Base-by-base conservation (phyloP, 2,888 invertebrate species). In the Cordilura impudica region DNA sequence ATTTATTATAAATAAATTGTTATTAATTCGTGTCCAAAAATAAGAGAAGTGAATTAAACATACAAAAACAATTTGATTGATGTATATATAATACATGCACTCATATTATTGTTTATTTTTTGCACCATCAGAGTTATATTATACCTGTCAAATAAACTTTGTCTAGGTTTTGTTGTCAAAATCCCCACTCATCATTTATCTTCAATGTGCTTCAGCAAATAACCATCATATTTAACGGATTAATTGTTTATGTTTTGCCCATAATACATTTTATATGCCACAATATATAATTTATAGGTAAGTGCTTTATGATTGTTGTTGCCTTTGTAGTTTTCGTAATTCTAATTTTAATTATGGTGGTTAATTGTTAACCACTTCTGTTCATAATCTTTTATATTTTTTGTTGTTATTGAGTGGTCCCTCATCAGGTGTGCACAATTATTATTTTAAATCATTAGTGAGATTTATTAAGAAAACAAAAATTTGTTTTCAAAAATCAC, bases 161-260 rank as follows among this genome's bases (percentile, higher is more conserved):
- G 21, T 21, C 35, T 39, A n/a, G 35, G 21, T 53, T 53, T 71
- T 29, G 29, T 4, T 12, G 23, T 8, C 14, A 53, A 45, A n/a
- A 12, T 45, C 12, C 16, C 45, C 8, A 4, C 1, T 39, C 35
- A n/a, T 39, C 35, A 35, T 2, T 2, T 26, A 6, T 26, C 6
- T 8, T 35, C n/a, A n/a, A n/a, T n/a, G n/a, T 21, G 23, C 10
- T 45, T 53, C n/a, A 29, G 31, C 43, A 19, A 26, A 23, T 23
- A 26, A 12, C 31, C 31, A 29, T 31, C 61, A 54, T 29, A 60
- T 54, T 23, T 56, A 45, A 66, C 19, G 77, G 77, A 71, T 71
- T 76, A 76, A 58, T 31, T 70, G 16, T 47, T 63, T 39, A 18
- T 29, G 43, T 58, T 8, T 29, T 14, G 6, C n/a, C 45, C 31